A percentile compares a stretch with the other conserved stretches of the same genome.
Evolutionary conservation across 2,797 vertebrate genomes (phyloP).

Genomic region (Naso thynnoides): DNA sequence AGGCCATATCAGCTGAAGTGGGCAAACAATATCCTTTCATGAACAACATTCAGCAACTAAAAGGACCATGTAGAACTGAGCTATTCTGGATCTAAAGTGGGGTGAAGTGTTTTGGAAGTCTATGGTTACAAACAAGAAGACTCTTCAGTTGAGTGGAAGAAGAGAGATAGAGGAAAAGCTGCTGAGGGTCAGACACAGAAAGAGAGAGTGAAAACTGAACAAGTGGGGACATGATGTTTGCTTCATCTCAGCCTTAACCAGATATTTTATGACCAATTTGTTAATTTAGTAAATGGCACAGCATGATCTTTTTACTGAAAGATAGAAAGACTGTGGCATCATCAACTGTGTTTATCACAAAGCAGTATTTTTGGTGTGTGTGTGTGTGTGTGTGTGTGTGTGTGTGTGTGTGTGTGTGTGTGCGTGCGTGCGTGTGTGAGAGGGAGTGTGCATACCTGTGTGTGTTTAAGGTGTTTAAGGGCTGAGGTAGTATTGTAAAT

Average conservation of each 20-base stretch:
- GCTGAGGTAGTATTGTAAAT: slow-evolving; percentile 34
- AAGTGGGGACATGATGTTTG: not conserved
- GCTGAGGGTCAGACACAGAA: not conserved
- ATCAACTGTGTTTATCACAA: slow-evolving; percentile 24
- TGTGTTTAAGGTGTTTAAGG: not conserved
- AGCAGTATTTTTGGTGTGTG: not conserved
- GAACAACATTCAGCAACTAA: slow-evolving; percentile 55
- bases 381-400: slow-evolving; percentile 4
- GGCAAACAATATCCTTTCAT: slow-evolving; percentile 74
- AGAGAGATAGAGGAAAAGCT: slow-evolving; percentile 10
- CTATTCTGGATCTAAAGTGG: slow-evolving; percentile 54
- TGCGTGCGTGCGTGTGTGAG: slow-evolving; percentile 3
- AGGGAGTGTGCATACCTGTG: slow-evolving; percentile 3
- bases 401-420: slow-evolving; percentile 7
- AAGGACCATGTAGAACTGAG: slow-evolving; percentile 38
- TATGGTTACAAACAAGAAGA: slow-evolving; percentile 36
- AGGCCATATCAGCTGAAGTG: slow-evolving; percentile 75
- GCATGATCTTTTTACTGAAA: not conserved
- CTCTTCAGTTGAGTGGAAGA: slow-evolving; percentile 20
- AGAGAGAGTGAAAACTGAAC: not conserved
- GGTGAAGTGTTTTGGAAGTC: slow-evolving; percentile 55
- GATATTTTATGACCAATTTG: slow-evolving; percentile 7
- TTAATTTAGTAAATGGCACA: no score
- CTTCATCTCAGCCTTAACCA: not conserved
- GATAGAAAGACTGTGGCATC: not conserved